Percentiles rank a stretch among this genome's conserved stretches.
These are phyloP conservation scores for Apamea crenata DNA, from an alignment of 2,888 invertebrate species.

Conservation along the genomic window DNA sequence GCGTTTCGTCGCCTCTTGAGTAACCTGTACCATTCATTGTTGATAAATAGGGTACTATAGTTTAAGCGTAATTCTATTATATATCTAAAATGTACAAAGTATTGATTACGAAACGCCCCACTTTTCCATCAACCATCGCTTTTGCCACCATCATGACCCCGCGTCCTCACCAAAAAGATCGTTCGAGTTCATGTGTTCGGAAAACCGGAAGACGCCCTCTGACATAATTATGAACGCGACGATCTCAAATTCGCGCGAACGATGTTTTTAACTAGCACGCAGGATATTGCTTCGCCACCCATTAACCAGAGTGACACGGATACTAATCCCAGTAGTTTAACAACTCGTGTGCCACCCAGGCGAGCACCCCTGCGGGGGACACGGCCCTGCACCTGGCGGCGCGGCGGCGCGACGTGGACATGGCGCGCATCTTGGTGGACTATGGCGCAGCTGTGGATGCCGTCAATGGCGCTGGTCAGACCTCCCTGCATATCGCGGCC, in stretches of 20 bases:
- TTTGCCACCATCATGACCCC: slow-evolving; percentile 15
- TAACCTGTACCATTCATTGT: slow-evolving; percentile 4
- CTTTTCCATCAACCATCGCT: slow-evolving; percentile 19
- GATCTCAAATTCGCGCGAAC: background rate
- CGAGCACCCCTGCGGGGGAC: slow-evolving; percentile 96
- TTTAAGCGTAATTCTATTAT: background rate
- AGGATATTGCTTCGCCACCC: slow-evolving; percentile 43
- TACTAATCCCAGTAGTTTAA: slow-evolving; percentile 64
- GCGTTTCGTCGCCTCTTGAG: slow-evolving; percentile 24
- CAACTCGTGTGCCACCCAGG: slow-evolving; percentile 81
- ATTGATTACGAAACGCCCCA: slow-evolving; percentile 29
- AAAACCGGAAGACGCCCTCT: background rate
- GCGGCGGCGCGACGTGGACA: slow-evolving; percentile 97
- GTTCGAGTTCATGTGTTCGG: background rate
- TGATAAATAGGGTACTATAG: slow-evolving; percentile 4
- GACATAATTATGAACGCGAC: background rate
- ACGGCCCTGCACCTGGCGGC: slow-evolving; percentile 98
- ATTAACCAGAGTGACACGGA: slow-evolving; percentile 52
- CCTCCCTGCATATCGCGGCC: slow-evolving; percentile 98
- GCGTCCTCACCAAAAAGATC: background rate
- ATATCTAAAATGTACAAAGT: background rate
- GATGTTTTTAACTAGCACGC: background rate
- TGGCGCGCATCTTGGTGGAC: slow-evolving; percentile 97
- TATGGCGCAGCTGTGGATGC: slow-evolving; percentile 97
- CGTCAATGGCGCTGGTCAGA: slow-evolving; percentile 98